Evolutionary conservation across 2,888 invertebrate genomes (phyloP), one percentile per base, ranked within the genome.

Genomic region (Erebia epiphron): DNA sequence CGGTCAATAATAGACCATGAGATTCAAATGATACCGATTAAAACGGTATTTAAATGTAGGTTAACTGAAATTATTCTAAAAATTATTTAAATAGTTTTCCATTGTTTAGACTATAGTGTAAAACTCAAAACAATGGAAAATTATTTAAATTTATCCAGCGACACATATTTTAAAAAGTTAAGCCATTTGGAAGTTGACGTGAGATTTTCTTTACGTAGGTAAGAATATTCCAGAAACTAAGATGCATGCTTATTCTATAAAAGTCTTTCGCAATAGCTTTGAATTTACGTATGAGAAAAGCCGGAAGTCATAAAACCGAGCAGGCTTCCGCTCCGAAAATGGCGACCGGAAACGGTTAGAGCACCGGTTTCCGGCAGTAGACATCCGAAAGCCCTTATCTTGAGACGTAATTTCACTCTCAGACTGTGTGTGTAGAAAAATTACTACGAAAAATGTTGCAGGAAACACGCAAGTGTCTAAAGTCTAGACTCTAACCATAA

Each of bases 301-400:
- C 72, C 86, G 92, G 91, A 92, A 87, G 89, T 86, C 84, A 80
- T 90, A 89, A 87, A 86, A 83, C 57, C 79, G 80, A 79, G 78
- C 78, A 78, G 79, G 80, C 79, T 86, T 88, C 89, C 89, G 83
- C 79, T 71, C 75, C 74, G 87, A 90, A 91, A 85, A 91, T 89
- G 90, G 91, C 91, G 84, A 84, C 84, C 88, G 92, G 91, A 91
- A 83, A 81, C 76, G 77, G 83, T 80, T 79, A 77, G 87, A 92
- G 90, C 83, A 86, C 79, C 78, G 73, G 76, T 79, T 85, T 89
- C 89, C 90, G 84, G 79, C 75, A 77, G 77, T 79, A 86, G 80
- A 86, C 90, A 83, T 88, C 90, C 89, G 78, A 81, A 77, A 77
- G 71, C 77, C 80, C 79, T 80, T 65, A 54, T 70, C 77, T 82